These are phyloP conservation scores for Notolepis coatsorum DNA, from an alignment of 2,797 vertebrate species.

Conservation along the genomic window DNA sequence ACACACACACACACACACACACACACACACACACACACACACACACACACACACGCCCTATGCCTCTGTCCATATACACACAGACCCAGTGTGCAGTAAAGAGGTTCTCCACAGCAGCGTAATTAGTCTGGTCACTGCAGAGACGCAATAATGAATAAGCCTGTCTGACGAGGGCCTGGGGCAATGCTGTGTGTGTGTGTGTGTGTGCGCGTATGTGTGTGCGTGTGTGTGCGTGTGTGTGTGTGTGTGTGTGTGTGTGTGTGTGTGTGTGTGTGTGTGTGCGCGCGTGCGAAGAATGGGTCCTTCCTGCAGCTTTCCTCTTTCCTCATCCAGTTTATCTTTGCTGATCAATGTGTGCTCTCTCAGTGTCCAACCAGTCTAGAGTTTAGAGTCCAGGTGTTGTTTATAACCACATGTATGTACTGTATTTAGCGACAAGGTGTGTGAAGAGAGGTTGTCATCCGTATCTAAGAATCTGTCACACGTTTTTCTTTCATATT, in stretches of 20 bases:
- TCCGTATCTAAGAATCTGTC: too few species aligned
- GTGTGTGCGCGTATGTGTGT: neutral
- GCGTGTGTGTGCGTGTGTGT: slow-evolving; percentile 7
- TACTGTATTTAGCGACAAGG: too few species aligned
- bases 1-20: slow-evolving; percentile 9
- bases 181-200: slow-evolving; percentile 31
- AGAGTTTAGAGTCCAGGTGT: slow-evolving; percentile 10
- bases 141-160: slow-evolving; percentile 66
- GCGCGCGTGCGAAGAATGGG: slow-evolving; percentile 27
- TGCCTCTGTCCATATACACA: slow-evolving; percentile 15
- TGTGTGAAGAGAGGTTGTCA: too few species aligned
- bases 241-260: neutral
- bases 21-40: slow-evolving; percentile 6
- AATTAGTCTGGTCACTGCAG: slow-evolving; percentile 71
- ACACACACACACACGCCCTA: slow-evolving; percentile 17
- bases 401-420: too few species aligned
- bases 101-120: slow-evolving; percentile 61
- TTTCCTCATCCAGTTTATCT: slow-evolving; percentile 18
- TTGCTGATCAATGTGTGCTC: slow-evolving; percentile 8
- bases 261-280: neutral
- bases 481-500: too few species aligned
- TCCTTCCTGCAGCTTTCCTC: slow-evolving; percentile 30
- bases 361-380: slow-evolving; percentile 23
- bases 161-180: slow-evolving; percentile 62
- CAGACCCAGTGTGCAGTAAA: slow-evolving; percentile 39